phyloP scores from a whole-genome alignment of 2,113 vertebrate genomes.

The Chlorodrepanis virens region DNA sequence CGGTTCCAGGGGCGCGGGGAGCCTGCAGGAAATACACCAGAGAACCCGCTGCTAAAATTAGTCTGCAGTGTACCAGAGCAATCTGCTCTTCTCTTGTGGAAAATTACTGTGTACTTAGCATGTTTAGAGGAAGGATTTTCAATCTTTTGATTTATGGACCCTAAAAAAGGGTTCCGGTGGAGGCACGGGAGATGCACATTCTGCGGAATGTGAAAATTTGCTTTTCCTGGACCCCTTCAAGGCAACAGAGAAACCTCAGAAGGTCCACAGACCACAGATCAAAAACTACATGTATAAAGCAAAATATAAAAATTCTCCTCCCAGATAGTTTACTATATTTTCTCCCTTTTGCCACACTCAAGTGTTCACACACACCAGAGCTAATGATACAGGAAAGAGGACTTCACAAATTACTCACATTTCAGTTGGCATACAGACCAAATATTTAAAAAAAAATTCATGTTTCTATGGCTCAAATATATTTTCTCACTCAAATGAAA shows the following conservation, averaged over 20 bases:
- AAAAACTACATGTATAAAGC: neutral
- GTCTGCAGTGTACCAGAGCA: neutral
- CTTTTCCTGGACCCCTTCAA: neutral
- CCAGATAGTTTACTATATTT: neutral
- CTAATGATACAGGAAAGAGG: neutral
- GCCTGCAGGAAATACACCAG: neutral
- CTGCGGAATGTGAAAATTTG: neutral
- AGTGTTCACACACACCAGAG: neutral
- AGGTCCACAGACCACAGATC: neutral
- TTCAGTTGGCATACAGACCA: neutral
- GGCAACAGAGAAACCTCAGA: neutral
- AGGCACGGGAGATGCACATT: neutral
- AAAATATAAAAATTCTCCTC: neutral
- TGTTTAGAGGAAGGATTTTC: conserved; percentile 1
- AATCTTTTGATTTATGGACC: conserved; percentile 8
- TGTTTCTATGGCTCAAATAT: neutral
- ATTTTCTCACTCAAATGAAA: neutral
- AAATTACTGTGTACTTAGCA: neutral
- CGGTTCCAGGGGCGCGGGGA: neutral
- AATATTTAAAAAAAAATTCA: neutral
- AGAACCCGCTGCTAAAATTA: neutral
- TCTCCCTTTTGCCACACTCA: neutral
- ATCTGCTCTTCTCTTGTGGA: conserved; percentile 8
- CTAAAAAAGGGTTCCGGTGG: neutral
- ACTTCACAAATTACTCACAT: neutral